Base-by-base conservation (phyloP, 2,113 vertebrate genomes). In the Corvus hawaiiensis region DNA sequence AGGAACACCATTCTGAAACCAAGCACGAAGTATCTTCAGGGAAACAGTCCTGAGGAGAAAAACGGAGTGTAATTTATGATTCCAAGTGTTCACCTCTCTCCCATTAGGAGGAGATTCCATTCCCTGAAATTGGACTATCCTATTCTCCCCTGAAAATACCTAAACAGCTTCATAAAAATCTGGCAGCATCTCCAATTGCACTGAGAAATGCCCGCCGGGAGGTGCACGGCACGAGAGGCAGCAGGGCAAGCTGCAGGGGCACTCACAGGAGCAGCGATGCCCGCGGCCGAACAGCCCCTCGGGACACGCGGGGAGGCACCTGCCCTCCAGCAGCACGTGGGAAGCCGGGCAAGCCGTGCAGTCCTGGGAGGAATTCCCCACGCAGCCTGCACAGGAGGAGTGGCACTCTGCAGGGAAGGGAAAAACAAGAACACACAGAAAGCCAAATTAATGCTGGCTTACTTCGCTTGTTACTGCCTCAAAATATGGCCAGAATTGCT, bases 341-440 rank as follows among this genome's bases (percentile, higher is more conserved):
- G 97, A 22, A 23, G 97, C 64, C 1, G 18, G 19, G 43, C 99
- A 99, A 49, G 97, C 96, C 0, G 97, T 98, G 19, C 99, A 99
- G 96, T 98, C 98, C 54, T 89, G 96, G 15, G 96, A 89, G 12
- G 97, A 96, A 22, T 64, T 98, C 28, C 98, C 98, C 6, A 71
- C 23, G 5, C 99, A 99, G 39, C 33, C 83, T 8, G 90, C 83
- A 39, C 99, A 99, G 75, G 99, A 98, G 11, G 96, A 59, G 69
- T 99, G 98, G 94, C 99, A 99, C 79, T 98, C 99, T 99, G 96
- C 43, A 84, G 90, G 64, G 72, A 75, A 64, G 22, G 49, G 54
- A 5, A 13, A 78, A 79, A 62, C 52, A 62, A 66, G 27, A 80
- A 49, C 30, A 39, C 13, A 56, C 37, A 82, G 41, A 72, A 10